phyloP scores from a whole-genome alignment of 2,113 vertebrate species.

The Bufo gargarizans region DNA sequence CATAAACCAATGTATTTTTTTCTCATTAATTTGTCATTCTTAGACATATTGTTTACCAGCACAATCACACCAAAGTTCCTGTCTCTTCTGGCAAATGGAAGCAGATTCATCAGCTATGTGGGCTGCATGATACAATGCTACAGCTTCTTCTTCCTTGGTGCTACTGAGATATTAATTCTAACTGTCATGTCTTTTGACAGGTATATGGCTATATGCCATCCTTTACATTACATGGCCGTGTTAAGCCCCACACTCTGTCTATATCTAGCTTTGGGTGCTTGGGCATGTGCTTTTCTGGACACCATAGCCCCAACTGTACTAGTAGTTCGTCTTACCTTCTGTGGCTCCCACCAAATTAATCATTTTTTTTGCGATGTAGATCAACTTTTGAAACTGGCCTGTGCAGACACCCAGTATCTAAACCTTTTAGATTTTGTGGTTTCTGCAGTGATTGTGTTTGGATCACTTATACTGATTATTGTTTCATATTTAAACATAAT shows the following conservation, averaged over 20 bases:
- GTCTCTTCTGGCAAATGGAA: constrained; percentile 23
- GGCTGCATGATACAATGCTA: constrained; percentile 53
- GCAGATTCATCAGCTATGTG: constrained; percentile 41
- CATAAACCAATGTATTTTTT: constrained; percentile 60
- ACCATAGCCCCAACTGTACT: background rate
- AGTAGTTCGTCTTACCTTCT: background rate
- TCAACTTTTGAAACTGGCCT: background rate
- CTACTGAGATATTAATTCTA: constrained; percentile 50
- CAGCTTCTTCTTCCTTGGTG: constrained; percentile 39
- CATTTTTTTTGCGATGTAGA: constrained; percentile 6
- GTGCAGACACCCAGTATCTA: background rate
- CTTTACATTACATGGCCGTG: constrained; percentile 47
- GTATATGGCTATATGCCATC: constrained; percentile 50
- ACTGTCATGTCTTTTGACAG: constrained; percentile 57
- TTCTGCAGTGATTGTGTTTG: constrained; percentile 1
- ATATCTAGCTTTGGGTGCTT: background rate
- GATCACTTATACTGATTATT: background rate
- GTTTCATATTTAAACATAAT: constrained; percentile 19
- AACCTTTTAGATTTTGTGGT: constrained; percentile 29
- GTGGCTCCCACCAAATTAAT: background rate
- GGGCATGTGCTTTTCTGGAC: background rate
- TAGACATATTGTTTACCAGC: constrained; percentile 50
- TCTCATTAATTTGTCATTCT: constrained; percentile 40
- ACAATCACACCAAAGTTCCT: constrained; percentile 48
- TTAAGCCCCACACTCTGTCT: constrained; percentile 3